Percentiles rank a stretch among this genome's conserved stretches.
phyloP scores from a whole-genome alignment of 2,888 invertebrate genomes.

The Odontocerum albicorne region DNA sequence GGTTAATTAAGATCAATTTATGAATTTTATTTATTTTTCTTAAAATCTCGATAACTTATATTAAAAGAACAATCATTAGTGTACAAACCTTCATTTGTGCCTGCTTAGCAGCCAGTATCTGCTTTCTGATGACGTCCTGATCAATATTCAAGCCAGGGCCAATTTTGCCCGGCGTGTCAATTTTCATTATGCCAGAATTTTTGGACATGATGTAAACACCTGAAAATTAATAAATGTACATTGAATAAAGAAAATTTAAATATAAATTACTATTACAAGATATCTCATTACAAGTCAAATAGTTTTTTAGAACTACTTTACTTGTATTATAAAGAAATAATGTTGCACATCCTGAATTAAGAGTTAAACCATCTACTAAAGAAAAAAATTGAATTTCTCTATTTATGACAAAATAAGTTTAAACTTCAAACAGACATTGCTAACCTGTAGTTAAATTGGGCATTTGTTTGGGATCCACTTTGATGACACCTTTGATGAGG shows the following conservation, averaged over 20 bases:
- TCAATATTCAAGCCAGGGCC: slow-evolving; percentile 56
- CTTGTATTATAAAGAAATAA: too few relatives aligned
- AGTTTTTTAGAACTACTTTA: too few relatives aligned
- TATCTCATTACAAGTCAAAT: too few relatives aligned
- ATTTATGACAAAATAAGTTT: background rate
- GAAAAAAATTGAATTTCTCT: background rate
- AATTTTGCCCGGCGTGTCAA: slow-evolving; percentile 64
- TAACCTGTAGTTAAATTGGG: slow-evolving; percentile 60
- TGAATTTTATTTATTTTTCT: too few relatives aligned
- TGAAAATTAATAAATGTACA: too few relatives aligned
- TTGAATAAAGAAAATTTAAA: too few relatives aligned
- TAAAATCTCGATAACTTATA: too few relatives aligned
- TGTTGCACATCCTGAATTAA: too few relatives aligned
- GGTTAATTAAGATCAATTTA: too few relatives aligned
- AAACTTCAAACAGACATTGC: too few relatives aligned
- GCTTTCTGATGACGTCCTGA: slow-evolving; percentile 55
- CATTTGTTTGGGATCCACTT: slow-evolving; percentile 74
- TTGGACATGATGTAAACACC: slow-evolving; percentile 78
- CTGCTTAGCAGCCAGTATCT: slow-evolving; percentile 57
- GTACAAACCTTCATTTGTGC: slow-evolving; percentile 36
- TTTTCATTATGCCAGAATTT: slow-evolving; percentile 73
- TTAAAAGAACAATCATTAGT: too few relatives aligned
- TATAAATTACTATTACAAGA: too few relatives aligned
- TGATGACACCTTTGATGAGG: slow-evolving; percentile 68
- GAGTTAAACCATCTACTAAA: background rate